phyloP scores from a whole-genome alignment of 1,140 invertebrate genomes.

The Drosophila elegans region DNA sequence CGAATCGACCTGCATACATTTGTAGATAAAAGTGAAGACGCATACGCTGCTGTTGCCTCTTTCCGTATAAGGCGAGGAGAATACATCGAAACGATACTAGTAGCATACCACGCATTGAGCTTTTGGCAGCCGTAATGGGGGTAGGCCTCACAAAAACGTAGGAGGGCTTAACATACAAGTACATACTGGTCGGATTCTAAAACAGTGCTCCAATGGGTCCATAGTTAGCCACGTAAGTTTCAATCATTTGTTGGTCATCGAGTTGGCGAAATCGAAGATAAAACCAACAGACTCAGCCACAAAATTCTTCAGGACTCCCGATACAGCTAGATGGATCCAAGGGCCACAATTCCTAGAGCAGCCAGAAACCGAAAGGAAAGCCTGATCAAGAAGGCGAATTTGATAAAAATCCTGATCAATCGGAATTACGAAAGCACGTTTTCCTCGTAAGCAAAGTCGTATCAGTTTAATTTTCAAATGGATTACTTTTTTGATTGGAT shows the following conservation, averaged over 20 bases:
- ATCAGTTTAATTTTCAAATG: no score
- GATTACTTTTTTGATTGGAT: no score
- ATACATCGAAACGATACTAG: no score
- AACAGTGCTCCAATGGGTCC: slow-evolving; percentile 9
- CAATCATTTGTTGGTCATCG: neutral
- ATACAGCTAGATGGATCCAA: neutral
- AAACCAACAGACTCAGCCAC: neutral
- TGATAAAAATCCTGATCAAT: no score
- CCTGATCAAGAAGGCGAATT: no score
- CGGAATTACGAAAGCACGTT: no score
- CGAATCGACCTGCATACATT: no score
- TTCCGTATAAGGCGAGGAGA: no score
- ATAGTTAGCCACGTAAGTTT: neutral
- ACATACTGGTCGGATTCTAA: neutral
- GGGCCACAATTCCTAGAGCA: neutral
- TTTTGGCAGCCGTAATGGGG: neutral
- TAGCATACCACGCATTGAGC: slow-evolving; percentile 1
- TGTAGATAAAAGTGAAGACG: no score
- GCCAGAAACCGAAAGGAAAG: no score
- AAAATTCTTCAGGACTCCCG: neutral
- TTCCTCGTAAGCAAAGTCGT: no score
- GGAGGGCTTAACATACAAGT: neutral
- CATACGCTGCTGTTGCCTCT: no score
- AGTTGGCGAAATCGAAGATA: slow-evolving; percentile 1
- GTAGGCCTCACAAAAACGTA: neutral